phyloP scores from a whole-genome alignment of 2,888 invertebrate genomes.

The Cepaea hortensis region DNA sequence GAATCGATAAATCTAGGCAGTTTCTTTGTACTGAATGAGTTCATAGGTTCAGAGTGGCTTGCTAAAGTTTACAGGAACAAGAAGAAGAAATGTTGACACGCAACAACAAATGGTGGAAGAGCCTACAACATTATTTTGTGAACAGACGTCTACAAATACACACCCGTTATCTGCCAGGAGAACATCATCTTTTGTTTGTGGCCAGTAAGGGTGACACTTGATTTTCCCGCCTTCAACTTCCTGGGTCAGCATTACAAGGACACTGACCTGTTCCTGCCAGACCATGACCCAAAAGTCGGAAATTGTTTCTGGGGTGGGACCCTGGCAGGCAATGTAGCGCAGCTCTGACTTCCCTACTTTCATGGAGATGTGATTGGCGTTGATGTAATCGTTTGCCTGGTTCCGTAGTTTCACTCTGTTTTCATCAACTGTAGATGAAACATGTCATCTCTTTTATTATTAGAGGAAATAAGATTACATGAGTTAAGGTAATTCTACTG shows the following conservation, averaged over 20 bases:
- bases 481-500: neutral
- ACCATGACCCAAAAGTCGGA: slow-evolving; percentile 98
- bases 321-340: slow-evolving; percentile 77
- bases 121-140: too few relatives aligned
- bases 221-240: slow-evolving; percentile 93
- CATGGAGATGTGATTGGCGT: slow-evolving; percentile 61
- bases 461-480: neutral
- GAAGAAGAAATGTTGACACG: too few relatives aligned
- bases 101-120: too few relatives aligned
- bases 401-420: slow-evolving; percentile 66
- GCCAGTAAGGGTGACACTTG: slow-evolving; percentile 98
- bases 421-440: slow-evolving; percentile 66
- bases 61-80: too few relatives aligned
- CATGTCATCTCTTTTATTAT: neutral
- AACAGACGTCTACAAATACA: slow-evolving; percentile 30
- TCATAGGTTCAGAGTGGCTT: too few relatives aligned
- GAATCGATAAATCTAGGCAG: too few relatives aligned
- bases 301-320: slow-evolving; percentile 93
- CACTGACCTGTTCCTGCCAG: slow-evolving; percentile 93
- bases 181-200: slow-evolving; percentile 76
- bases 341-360: slow-evolving; percentile 55
- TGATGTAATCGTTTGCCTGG: slow-evolving; percentile 65
- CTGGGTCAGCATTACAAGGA: slow-evolving; percentile 90
- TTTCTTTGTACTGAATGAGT: too few relatives aligned
- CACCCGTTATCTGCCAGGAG: slow-evolving; percentile 61